Conservation (phyloP, 2,888 invertebrate genomes). For the Ectropis crepuscularia region DNA sequence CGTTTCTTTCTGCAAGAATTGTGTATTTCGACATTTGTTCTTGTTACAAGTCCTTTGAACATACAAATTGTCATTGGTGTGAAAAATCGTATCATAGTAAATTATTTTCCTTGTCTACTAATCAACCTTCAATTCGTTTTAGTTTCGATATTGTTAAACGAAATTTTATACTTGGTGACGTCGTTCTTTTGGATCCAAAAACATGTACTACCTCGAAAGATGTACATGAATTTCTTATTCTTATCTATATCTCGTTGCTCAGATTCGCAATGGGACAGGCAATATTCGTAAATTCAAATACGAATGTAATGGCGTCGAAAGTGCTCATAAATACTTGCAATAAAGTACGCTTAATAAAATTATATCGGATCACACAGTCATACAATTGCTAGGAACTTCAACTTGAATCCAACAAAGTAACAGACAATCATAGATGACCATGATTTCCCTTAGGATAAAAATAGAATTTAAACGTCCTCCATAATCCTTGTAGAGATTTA, state of each 20-base stretch:
- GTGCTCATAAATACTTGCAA: no score
- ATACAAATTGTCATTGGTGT: neutral
- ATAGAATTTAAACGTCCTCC: slow-evolving; percentile 24
- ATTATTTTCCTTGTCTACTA: no score
- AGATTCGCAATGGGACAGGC: neutral
- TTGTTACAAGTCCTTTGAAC: no score
- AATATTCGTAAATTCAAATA: neutral
- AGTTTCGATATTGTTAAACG: no score
- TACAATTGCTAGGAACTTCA: neutral
- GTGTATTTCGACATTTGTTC: no score
- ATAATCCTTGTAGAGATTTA: slow-evolving; percentile 38
- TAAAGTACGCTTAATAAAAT: neutral
- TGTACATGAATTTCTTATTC: no score
- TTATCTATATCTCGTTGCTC: no score
- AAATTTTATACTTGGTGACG: no score
- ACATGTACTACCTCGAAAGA: no score
- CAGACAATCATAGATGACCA: neutral
- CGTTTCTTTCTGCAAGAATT: no score
- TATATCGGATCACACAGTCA: neutral
- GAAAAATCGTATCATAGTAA: no score
- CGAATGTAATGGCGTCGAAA: neutral
- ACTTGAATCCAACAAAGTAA: neutral
- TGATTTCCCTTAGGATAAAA: slow-evolving; percentile 10
- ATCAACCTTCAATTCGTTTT: no score
- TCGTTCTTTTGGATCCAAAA: neutral